Evolutionary conservation across 2,113 vertebrate species (phyloP).

Genomic region (Meriones unguiculatus): DNA sequence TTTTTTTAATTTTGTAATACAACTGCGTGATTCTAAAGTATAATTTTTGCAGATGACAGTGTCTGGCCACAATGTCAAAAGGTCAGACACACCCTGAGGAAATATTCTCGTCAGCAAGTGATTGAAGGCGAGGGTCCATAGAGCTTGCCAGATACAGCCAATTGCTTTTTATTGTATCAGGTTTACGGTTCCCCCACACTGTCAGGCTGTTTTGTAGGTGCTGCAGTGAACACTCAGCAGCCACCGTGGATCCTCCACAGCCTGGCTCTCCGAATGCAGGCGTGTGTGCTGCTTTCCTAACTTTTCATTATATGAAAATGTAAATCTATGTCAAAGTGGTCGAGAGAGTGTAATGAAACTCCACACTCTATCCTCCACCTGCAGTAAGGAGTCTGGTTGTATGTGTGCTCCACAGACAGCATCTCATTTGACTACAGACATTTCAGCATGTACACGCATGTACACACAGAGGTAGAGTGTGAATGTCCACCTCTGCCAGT

Average conservation of each 20-base stretch:
- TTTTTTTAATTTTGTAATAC: background rate
- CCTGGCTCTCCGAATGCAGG: background rate
- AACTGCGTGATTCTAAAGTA: background rate
- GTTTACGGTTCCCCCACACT: background rate
- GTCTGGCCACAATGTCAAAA: background rate
- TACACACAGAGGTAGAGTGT: background rate
- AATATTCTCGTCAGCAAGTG: background rate
- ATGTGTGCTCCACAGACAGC: background rate
- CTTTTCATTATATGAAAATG: background rate
- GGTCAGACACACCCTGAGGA: background rate
- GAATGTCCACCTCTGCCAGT: background rate
- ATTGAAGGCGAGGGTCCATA: background rate
- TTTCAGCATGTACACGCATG: background rate
- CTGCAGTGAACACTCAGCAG: background rate
- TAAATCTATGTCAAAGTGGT: background rate
- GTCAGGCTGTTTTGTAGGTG: background rate
- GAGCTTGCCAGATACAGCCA: background rate
- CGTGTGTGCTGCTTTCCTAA: background rate
- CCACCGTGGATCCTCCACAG: background rate
- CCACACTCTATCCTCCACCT: background rate
- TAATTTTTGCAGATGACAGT: background rate
- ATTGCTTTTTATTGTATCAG: background rate
- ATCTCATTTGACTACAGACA: background rate
- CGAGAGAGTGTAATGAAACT: background rate
- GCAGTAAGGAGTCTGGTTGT: background rate